phyloP scores from a whole-genome alignment of 2,113 vertebrate species.

The Chrysochloris asiatica region DNA sequence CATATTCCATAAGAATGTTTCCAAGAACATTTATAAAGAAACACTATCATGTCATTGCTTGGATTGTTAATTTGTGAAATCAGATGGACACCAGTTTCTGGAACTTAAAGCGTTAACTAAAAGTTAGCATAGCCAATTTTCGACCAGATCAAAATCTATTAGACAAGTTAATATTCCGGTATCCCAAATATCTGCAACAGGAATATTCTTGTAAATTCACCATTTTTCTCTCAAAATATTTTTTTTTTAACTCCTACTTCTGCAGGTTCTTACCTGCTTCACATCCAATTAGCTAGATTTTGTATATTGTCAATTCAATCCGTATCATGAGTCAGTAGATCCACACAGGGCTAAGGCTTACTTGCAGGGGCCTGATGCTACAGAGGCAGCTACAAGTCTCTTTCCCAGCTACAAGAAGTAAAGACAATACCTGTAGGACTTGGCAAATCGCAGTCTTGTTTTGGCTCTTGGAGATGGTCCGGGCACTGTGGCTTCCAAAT shows the following conservation, averaged over 20 bases:
- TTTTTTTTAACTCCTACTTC: neutral
- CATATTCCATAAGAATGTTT: neutral
- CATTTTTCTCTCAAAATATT: neutral
- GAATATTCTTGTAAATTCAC: neutral
- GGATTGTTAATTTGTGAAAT: neutral
- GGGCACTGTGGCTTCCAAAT: slow-evolving; percentile 76
- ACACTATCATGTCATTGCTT: neutral
- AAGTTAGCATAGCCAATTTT: neutral
- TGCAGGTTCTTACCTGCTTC: neutral
- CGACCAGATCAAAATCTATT: neutral
- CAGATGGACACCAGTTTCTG: neutral
- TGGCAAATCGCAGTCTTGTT: slow-evolving; percentile 87
- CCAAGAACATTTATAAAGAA: slow-evolving; percentile 3
- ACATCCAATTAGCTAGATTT: neutral
- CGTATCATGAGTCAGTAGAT: neutral
- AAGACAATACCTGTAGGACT: slow-evolving; percentile 90
- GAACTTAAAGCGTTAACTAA: slow-evolving; percentile 9
- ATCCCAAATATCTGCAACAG: neutral
- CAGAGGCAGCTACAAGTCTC: neutral
- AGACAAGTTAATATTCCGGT: neutral
- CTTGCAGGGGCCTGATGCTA: neutral
- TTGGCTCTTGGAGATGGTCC: slow-evolving; percentile 82
- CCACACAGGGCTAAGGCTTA: neutral
- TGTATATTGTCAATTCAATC: neutral
- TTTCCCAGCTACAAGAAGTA: neutral